Percentiles rank a stretch among this genome's conserved stretches.
Conservation (phyloP, 1,140 invertebrate genomes). For the Ceratosolen fusciceps region DNA sequence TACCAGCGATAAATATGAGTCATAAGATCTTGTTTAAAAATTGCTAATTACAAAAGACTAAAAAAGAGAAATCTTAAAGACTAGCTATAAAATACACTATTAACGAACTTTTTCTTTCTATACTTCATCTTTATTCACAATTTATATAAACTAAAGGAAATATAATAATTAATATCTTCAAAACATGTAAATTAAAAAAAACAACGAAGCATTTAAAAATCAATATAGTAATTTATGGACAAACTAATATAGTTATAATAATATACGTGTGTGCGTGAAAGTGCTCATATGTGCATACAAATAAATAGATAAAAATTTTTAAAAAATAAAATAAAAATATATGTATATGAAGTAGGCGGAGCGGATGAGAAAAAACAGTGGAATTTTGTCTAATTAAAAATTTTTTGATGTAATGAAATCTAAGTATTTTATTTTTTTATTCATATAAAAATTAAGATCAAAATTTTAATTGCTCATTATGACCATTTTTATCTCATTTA, state of each 20-base stretch:
- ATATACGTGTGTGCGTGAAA: not conserved
- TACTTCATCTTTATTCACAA: slow-evolving; percentile 28
- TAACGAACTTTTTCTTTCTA: slow-evolving; percentile 34
- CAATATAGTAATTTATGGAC: not conserved
- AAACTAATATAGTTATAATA: too few species aligned
- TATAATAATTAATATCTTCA: slow-evolving; percentile 6
- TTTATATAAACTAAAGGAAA: slow-evolving; percentile 3
- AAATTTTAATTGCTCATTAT: too few species aligned
- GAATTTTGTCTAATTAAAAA: not conserved
- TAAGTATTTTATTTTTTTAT: too few species aligned
- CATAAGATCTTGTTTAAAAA: not conserved
- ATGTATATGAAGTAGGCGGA: not conserved
- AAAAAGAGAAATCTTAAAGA: slow-evolving; percentile 45
- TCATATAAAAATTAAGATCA: too few species aligned
- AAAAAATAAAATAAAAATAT: slow-evolving; percentile 7
- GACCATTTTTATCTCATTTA: too few species aligned
- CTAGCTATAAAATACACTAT: slow-evolving; percentile 46
- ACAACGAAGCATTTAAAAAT: slow-evolving; percentile 29
- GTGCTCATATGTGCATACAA: not conserved
- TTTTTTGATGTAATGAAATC: not conserved
- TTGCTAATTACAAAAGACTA: slow-evolving; percentile 31
- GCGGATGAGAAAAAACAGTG: not conserved
- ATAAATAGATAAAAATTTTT: too few species aligned
- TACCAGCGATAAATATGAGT: slow-evolving; percentile 21
- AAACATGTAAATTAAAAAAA: slow-evolving; percentile 16